Evolutionary conservation across 2,888 invertebrate genomes (phyloP), one percentile per base, ranked within the genome.

Genomic region (Hirtodrosophila cameraria): DNA sequence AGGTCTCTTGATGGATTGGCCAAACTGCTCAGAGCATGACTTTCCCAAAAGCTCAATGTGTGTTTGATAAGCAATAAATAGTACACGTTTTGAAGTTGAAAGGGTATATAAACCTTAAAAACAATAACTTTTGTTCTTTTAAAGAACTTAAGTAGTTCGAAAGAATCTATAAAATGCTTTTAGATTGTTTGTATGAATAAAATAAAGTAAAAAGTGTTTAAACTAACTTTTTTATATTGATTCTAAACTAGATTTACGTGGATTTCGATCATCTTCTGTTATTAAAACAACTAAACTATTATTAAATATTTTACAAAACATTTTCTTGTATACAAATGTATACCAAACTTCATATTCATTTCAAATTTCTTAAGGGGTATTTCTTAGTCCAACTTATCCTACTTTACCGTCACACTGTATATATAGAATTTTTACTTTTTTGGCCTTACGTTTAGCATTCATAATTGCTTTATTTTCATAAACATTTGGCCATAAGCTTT

Each of bases 401-500:
- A 5, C 0, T 6, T 0, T 3, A 9, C 7, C 1, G 5, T 41
- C 1, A 33, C 3, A 9, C 16, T 42, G 38, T 50, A 43, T 33
- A 58, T 67, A 61, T 67, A 84, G 78, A 76, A 77, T 68, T 64
- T 61, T 50, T 43, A 58, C 20, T 38, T 68, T 38, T 68, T 53
- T 68, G 62, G 63, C 25, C 42, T 55, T 65, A 49, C 59, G 70
- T 66, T 78, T 79, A 60, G 78, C 80, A 78, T 78, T 79, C 62
- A 79, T 86, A 79, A 79, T 79, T 66, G 86, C 75, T 63, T 69
- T 49, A 63, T 77, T 84, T 77, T 74, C 59, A 68, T 74, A 50
- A 54, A 41, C 45, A 46, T 75, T 81, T 77, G 69, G 53, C 55
- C n/a, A n/a, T n/a, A n/a, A 42, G 53, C 60, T 35, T 59, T 73